A percentile compares a stretch with the other conserved stretches of the same genome.
phyloP scores from a whole-genome alignment of 2,797 vertebrate genomes.

The Sitta carolinensis region DNA sequence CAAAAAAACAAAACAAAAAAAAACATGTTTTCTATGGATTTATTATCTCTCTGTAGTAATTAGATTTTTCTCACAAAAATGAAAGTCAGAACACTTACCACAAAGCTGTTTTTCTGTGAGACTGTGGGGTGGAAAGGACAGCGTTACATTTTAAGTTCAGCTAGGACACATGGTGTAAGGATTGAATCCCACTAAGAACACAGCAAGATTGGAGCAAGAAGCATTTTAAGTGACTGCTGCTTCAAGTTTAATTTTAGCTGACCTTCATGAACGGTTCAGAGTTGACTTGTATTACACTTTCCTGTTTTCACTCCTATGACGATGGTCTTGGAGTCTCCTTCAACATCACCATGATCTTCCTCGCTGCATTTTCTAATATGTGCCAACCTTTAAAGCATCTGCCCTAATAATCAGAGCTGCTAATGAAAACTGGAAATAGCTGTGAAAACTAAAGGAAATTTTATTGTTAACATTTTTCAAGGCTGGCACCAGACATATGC shows the following conservation, averaged over 20 bases:
- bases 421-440: neutral
- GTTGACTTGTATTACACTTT: neutral
- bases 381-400: neutral
- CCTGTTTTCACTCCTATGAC: neutral
- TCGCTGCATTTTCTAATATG: neutral
- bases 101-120: neutral
- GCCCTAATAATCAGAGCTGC: neutral
- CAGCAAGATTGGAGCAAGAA: neutral
- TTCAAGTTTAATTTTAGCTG: neutral
- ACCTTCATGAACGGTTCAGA: neutral
- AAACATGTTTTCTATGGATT: neutral
- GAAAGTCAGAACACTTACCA: neutral
- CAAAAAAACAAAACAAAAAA: too few species aligned
- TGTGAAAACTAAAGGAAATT: neutral
- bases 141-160: neutral
- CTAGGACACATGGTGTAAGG: neutral
- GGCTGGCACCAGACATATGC: fast-evolving
- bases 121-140: neutral
- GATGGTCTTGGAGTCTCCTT: neutral
- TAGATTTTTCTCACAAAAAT: neutral
- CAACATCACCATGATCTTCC: fast-evolving
- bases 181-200: neutral
- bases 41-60: neutral
- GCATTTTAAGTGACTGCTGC: neutral
- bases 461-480: neutral